These are phyloP conservation scores for Tyria jacobaeae DNA, from an alignment of 2,888 invertebrate genomes.

Conservation along the genomic window DNA sequence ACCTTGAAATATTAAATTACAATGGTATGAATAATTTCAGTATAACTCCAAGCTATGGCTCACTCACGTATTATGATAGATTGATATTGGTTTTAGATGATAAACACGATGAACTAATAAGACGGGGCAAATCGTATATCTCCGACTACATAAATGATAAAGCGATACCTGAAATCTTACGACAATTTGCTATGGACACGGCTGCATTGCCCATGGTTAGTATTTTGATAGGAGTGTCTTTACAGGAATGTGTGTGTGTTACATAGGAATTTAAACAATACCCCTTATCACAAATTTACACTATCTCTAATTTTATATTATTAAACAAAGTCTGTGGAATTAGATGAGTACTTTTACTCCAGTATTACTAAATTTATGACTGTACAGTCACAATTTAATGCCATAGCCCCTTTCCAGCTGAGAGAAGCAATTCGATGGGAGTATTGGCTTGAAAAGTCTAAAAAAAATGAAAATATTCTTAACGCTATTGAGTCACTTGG, in stretches of 20 bases:
- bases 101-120: slow-evolving; percentile 87
- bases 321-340: background rate
- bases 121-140: slow-evolving; percentile 83
- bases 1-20: slow-evolving; percentile 88
- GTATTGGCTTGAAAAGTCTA: slow-evolving; percentile 74
- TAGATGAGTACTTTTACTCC: background rate
- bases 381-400: background rate
- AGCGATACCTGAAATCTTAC: slow-evolving; percentile 86
- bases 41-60: slow-evolving; percentile 35
- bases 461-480: slow-evolving; percentile 63
- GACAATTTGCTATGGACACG: slow-evolving; percentile 66
- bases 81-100: slow-evolving; percentile 73
- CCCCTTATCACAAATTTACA: no score
- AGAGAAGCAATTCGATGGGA: slow-evolving; percentile 86
- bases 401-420: slow-evolving; percentile 53
- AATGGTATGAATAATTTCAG: slow-evolving; percentile 66
- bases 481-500: slow-evolving; percentile 79
- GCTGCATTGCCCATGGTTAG: slow-evolving; percentile 63
- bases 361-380: background rate
- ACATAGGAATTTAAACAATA: no score
- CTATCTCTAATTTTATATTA: no score
- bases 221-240: slow-evolving; percentile 19
- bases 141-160: slow-evolving; percentile 86
- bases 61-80: slow-evolving; percentile 6
- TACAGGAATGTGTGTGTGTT: no score